Conservation (phyloP, 1,140 invertebrate species). For the Drosophila chauvacae region DNA sequence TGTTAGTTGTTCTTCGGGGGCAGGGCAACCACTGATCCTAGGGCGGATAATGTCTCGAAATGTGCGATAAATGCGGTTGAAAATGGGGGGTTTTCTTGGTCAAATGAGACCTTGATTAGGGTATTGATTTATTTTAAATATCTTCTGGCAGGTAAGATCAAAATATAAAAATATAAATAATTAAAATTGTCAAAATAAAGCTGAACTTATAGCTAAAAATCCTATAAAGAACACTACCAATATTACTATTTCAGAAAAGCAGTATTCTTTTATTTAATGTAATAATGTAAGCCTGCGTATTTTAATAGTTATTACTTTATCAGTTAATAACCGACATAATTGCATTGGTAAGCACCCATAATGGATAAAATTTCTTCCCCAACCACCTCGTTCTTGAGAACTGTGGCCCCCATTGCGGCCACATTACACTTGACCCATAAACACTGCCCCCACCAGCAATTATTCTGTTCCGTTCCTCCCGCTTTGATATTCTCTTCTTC, state of each 20-base stretch:
- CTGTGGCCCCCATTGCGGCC: neutral
- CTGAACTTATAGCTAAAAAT: too few species aligned
- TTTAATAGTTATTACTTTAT: neutral
- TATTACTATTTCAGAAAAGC: neutral
- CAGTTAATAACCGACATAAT: neutral
- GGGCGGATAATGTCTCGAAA: conserved; percentile 18
- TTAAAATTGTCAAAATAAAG: too few species aligned
- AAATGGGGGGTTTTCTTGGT: neutral
- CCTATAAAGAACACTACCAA: too few species aligned
- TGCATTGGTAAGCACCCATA: neutral
- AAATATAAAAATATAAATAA: too few species aligned
- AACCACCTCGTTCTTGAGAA: neutral
- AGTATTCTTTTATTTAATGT: neutral
- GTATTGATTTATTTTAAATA: too few species aligned
- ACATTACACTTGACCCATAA: conserved; percentile 27
- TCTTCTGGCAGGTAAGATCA: neutral
- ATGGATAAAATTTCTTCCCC: neutral
- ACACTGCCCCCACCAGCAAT: neutral
- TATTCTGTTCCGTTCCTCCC: neutral
- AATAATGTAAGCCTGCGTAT: neutral
- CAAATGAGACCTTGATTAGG: neutral
- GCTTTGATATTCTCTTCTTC: neutral
- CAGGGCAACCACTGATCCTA: conserved; percentile 24
- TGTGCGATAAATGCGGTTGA: conserved; percentile 6
- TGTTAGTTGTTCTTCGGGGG: conserved; percentile 33